Evolutionary conservation across 2,113 vertebrate genomes (phyloP).

Genomic region (Phrynocephalus versicolor): DNA sequence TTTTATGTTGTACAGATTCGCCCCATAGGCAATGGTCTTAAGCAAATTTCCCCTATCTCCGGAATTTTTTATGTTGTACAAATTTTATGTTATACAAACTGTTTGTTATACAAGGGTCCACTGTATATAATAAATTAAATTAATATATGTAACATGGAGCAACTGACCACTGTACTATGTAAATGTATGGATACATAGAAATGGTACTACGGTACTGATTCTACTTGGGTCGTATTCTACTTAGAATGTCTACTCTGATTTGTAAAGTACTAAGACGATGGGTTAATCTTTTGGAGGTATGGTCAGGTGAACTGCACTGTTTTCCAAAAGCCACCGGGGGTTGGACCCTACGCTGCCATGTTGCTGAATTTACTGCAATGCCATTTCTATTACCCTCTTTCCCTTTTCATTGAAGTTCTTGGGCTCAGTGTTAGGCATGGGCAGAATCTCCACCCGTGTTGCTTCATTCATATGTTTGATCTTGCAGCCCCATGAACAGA

Average conservation of each 20-base stretch:
- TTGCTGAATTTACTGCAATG: not conserved
- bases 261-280: not conserved
- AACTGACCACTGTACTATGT: not conserved
- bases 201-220: not conserved
- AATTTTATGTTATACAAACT: too few species aligned
- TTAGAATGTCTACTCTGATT: not conserved
- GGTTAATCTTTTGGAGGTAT: not conserved
- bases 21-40: too few species aligned
- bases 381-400: not conserved
- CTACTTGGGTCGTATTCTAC: not conserved
- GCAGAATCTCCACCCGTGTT: not conserved
- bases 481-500: constrained; percentile 58
- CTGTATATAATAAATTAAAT: too few species aligned
- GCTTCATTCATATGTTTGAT: constrained; percentile 12
- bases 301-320: not conserved
- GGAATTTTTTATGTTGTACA: too few species aligned
- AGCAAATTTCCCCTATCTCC: too few species aligned
- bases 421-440: not conserved
- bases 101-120: too few species aligned
- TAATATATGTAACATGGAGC: not conserved
- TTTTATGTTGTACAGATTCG: too few species aligned
- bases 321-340: too few species aligned
- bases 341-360: not conserved
- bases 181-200: not conserved
- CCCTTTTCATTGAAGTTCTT: not conserved